These are phyloP conservation scores for Lasioglossum lativentre DNA, from an alignment of 2,888 invertebrate species.

Conservation along the genomic window DNA sequence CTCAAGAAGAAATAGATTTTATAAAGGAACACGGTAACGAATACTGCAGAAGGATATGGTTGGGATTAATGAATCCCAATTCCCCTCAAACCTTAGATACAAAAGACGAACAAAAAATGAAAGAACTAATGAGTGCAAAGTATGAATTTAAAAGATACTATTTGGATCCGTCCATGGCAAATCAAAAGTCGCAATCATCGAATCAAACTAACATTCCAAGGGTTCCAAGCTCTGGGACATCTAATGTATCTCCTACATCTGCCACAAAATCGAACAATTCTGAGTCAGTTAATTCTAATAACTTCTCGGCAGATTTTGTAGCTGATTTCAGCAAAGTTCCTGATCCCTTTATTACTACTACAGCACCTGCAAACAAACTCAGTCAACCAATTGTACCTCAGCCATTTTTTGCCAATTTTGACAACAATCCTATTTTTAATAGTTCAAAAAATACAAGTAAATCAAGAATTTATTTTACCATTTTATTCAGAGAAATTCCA, in stretches of 20 bases:
- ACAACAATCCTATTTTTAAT: conserved; percentile 90
- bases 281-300: conserved; percentile 71
- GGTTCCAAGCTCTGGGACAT: conserved; percentile 76
- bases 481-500: neutral
- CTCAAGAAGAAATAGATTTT: conserved; percentile 96
- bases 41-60: conserved; percentile 96
- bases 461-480: neutral
- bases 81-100: conserved; percentile 85
- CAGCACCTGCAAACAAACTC: conserved; percentile 71
- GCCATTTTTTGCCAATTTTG: conserved; percentile 90
- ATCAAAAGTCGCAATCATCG: conserved; percentile 67
- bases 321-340: conserved; percentile 83
- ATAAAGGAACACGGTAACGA: conserved; percentile 96
- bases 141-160: conserved; percentile 95
- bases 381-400: conserved; percentile 79
- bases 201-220: conserved; percentile 76
- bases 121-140: conserved; percentile 97
- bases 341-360: conserved; percentile 77
- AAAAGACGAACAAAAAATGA: conserved; percentile 95
- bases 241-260: conserved; percentile 67
- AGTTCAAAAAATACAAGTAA: conserved; percentile 73
- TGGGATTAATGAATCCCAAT: conserved; percentile 93
- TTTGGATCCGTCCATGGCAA: conserved; percentile 80
- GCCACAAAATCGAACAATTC: conserved; percentile 69
- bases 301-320: conserved; percentile 81